A percentile compares a stretch with the other conserved stretches of the same genome.
Conservation (phyloP, 1,140 invertebrate species). For the Probaryconus sp. region DNA sequence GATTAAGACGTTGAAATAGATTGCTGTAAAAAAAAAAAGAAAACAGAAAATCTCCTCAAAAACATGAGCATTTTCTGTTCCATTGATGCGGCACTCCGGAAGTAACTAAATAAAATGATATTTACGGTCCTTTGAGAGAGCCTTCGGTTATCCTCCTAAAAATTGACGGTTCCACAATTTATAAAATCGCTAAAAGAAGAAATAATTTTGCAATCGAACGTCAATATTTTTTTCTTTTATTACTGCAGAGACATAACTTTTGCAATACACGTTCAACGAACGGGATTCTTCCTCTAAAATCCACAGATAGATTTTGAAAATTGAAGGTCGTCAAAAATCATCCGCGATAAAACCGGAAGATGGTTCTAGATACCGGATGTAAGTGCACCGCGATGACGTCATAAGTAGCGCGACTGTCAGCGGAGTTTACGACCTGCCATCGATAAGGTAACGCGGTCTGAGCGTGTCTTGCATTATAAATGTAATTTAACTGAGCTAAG, state of each 20-base stretch:
- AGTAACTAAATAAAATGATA: slow-evolving; percentile 49
- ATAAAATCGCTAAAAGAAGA: slow-evolving; percentile 15
- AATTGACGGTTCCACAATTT: no score
- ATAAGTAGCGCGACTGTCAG: slow-evolving; percentile 54
- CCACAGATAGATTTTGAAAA: no score
- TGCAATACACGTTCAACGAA: no score
- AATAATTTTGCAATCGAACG: slow-evolving; percentile 2
- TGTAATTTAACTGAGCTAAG: slow-evolving; percentile 64
- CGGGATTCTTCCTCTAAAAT: no score
- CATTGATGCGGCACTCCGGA: slow-evolving; percentile 12
- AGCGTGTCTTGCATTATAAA: slow-evolving; percentile 65
- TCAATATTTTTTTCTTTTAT: no score
- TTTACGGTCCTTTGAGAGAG: slow-evolving; percentile 55
- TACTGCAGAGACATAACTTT: no score
- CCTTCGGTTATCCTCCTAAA: slow-evolving; percentile 46
- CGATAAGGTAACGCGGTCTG: slow-evolving; percentile 55
- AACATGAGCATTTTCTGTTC: slow-evolving; percentile 15
- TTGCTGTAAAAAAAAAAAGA: slow-evolving; percentile 18
- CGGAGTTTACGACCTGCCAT: slow-evolving; percentile 58
- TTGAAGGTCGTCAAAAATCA: no score
- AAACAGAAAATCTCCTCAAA: no score
- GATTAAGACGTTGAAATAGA: slow-evolving; percentile 48
- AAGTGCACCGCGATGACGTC: slow-evolving; percentile 29
- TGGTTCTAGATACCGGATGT: no score
- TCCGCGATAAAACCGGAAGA: no score